These are phyloP conservation scores for Fragum sueziense DNA, from an alignment of 2,888 invertebrate genomes.

Conservation along the genomic window DNA sequence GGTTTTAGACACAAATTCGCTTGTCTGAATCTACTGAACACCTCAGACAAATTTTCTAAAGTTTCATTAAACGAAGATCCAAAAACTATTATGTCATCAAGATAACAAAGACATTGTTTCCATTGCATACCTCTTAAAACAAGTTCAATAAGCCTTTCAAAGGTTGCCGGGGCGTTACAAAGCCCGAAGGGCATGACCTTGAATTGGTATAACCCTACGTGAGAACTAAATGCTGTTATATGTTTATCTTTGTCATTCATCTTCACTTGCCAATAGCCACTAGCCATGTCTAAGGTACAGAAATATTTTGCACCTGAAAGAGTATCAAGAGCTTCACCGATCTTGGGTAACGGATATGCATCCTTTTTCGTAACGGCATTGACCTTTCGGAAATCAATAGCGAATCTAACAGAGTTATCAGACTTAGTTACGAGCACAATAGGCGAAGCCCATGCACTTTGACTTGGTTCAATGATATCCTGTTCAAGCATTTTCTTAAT, in stretches of 20 bases:
- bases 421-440: constrained; percentile 40
- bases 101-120: constrained; percentile 37
- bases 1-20: constrained; percentile 26
- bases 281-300: constrained; percentile 45
- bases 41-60: constrained; percentile 42
- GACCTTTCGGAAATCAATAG: constrained; percentile 40
- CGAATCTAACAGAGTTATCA: constrained; percentile 43
- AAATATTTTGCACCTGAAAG: constrained; percentile 43
- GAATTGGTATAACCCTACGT: constrained; percentile 39
- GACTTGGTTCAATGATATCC: constrained; percentile 46
- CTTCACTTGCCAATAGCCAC: constrained; percentile 53
- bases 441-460: constrained; percentile 45
- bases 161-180: not conserved
- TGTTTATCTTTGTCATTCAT: constrained; percentile 28
- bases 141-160: constrained; percentile 58
- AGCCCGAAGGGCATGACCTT: not conserved
- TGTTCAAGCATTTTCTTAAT: constrained; percentile 42
- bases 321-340: constrained; percentile 43
- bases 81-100: constrained; percentile 63
- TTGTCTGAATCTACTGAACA: constrained; percentile 41
- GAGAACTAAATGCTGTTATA: constrained; percentile 35
- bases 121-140: constrained; percentile 30
- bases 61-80: constrained; percentile 42
- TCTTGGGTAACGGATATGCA: constrained; percentile 45
- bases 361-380: constrained; percentile 48